Percentiles rank a stretch among this genome's conserved stretches.
Conservation (phyloP, 2,888 invertebrate genomes). For the Oligia strigilis region DNA sequence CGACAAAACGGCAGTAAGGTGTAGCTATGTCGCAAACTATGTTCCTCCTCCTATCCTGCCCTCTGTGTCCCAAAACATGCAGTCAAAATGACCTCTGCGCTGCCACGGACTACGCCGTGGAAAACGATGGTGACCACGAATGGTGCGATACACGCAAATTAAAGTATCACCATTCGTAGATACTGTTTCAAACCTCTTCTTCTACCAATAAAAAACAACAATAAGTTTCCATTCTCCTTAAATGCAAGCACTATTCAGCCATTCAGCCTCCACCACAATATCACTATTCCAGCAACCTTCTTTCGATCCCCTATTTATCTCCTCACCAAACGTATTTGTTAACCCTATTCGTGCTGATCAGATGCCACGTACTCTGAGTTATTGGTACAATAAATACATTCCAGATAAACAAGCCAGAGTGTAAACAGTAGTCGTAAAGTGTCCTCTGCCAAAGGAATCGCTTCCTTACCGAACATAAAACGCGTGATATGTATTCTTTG, state of each 20-base stretch:
- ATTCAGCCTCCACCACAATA: slow-evolving; percentile 20
- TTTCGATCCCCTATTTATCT: slow-evolving; percentile 40
- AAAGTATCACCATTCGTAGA: too few species aligned
- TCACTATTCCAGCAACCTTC: slow-evolving; percentile 27
- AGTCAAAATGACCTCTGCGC: neutral
- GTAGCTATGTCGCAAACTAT: too few species aligned
- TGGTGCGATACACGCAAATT: too few species aligned
- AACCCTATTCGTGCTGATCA: slow-evolving; percentile 64
- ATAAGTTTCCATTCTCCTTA: neutral
- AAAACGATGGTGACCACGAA: neutral
- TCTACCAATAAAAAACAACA: neutral
- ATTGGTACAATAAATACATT: slow-evolving; percentile 80
- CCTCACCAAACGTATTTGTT: slow-evolving; percentile 60
- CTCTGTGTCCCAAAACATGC: neutral
- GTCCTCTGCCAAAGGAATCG: slow-evolving; percentile 62
- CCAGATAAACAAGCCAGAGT: slow-evolving; percentile 76
- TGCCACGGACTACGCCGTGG: neutral
- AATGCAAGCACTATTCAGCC: neutral
- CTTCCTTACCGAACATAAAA: slow-evolving; percentile 60
- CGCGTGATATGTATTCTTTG: slow-evolving; percentile 63
- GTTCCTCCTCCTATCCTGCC: rapidly evolving
- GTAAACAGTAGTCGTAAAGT: slow-evolving; percentile 75
- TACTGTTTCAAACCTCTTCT: neutral
- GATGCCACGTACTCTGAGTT: slow-evolving; percentile 69
- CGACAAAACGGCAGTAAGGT: too few species aligned